Conservation (phyloP, 2,888 invertebrate genomes). For the Thecophora atra region DNA sequence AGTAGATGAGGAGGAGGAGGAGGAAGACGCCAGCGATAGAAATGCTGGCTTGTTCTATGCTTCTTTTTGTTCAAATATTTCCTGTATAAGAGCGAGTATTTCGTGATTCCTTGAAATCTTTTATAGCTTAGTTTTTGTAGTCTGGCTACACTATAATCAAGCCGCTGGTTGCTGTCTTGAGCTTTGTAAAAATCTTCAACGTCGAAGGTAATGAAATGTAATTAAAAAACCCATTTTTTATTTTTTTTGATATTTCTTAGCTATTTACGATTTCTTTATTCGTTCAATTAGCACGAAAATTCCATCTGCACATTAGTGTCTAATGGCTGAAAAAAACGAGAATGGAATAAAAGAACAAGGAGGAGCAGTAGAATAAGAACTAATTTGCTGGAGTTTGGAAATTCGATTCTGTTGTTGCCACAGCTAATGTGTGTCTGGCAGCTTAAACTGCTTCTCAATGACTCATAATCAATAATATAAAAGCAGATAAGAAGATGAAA, state of each 20-base stretch:
- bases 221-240: constrained; percentile 2
- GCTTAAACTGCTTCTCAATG: not conserved
- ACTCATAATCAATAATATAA: constrained; percentile 9
- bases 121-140: too few relatives aligned
- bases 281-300: constrained; percentile 6
- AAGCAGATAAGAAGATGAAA: not conserved
- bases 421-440: not conserved
- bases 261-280: constrained; percentile 16
- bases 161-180: too few relatives aligned
- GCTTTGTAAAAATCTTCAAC: not conserved
- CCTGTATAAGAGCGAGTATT: too few relatives aligned
- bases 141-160: too few relatives aligned
- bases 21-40: not conserved
- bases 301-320: constrained; percentile 24
- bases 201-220: not conserved
- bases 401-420: not conserved
- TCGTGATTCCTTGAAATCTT: not conserved
- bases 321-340: constrained; percentile 19
- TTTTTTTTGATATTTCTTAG: not conserved
- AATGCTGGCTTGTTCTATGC: too few relatives aligned
- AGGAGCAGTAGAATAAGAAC: not conserved
- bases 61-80: too few relatives aligned
- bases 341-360: not conserved
- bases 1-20: not conserved
- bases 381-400: not conserved